Evolutionary conservation across 2,888 invertebrate genomes (phyloP), one percentile per base, ranked within the genome.

Genomic region (Temnothorax ravouxi): DNA sequence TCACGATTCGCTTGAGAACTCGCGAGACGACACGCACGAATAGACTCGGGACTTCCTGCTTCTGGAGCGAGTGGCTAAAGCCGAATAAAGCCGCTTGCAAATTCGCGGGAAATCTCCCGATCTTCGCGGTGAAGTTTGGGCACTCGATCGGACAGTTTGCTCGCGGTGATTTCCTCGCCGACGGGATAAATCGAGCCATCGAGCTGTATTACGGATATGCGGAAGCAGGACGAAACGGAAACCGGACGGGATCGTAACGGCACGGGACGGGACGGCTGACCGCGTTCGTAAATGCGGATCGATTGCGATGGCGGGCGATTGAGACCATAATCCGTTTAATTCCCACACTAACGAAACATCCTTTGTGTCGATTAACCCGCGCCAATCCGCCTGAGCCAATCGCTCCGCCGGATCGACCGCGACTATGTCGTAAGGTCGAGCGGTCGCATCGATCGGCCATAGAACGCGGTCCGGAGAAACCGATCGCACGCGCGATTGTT

Each of bases 301-400:
- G 87, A 89, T 89, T 83, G 74, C 71, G 82, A 85, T 71, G 84
- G 77, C 89, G 81, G 80, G 77, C 86, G 84, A 85, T 88, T 81
- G 86, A 87, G 88, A 90, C 88, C 88, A 89, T 93, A 93, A 93
- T 93, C 92, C 91, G 91, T 92, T 93, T 93, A 93, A 93, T 93
- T 92, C 91, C 87, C 86, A 88, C 3, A 86, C 91, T 93, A 93
- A 93, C 93, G 92, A 93, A 93, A 92, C 90, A 84, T 90, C 92
- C 90, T 92, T 92, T 91, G 90, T 91, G 88, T 88, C 89, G 91
- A 91, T 91, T 91, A 91, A 90, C 90, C 83, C 83, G 84, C 82
- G 87, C 91, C 86, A 88, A 89, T 90, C 88, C 83, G 79, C 56
- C 84, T 72, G 84, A 79, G 69, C 61, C 90, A 74, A 84, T 87